A percentile compares a stretch with the other conserved stretches of the same genome.
phyloP scores from a whole-genome alignment of 2,888 invertebrate species.

The Notodonta ziczac region DNA sequence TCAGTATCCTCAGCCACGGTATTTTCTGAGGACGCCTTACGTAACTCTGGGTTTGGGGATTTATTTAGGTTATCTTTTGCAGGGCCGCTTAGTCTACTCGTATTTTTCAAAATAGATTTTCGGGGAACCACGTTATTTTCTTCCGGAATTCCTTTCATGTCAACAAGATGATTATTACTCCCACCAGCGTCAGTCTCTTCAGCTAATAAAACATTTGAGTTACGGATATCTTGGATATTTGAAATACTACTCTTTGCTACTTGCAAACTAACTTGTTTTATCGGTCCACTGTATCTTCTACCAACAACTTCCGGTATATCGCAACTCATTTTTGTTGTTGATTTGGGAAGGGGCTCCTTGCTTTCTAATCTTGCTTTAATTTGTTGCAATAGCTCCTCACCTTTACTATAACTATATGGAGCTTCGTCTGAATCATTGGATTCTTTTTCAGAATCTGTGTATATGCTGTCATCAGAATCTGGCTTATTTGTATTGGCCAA shows the following conservation, averaged over 20 bases:
- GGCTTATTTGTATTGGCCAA: constrained; percentile 34
- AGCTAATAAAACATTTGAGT: constrained; percentile 36
- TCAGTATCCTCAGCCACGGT: constrained; percentile 71
- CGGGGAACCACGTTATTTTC: constrained; percentile 50
- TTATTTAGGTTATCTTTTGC: constrained; percentile 42
- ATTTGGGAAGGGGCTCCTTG: constrained; percentile 15
- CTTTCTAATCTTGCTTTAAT: constrained; percentile 49
- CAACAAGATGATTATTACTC: constrained; percentile 27
- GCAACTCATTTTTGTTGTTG: constrained; percentile 36
- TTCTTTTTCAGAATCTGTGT: constrained; percentile 77
- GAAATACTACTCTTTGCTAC: constrained; percentile 55
- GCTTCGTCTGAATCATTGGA: constrained; percentile 69
- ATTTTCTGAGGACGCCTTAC: constrained; percentile 44
- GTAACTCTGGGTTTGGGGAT: constrained; percentile 23
- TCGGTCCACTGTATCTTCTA: constrained; percentile 63
- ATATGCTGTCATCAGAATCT: constrained; percentile 68
- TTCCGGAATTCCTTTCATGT: constrained; percentile 40
- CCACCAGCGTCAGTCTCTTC: constrained; percentile 51
- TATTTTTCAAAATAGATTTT: constrained; percentile 72
- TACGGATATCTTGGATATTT: constrained; percentile 51
- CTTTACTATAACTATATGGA: constrained; percentile 50
- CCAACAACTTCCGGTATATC: constrained; percentile 37
- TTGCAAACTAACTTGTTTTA: constrained; percentile 56
- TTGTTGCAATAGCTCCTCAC: constrained; percentile 56
- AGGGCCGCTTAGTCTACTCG: constrained; percentile 55